These are phyloP conservation scores for Diadegma fenestrale DNA, from an alignment of 2,888 invertebrate genomes.

Conservation along the genomic window DNA sequence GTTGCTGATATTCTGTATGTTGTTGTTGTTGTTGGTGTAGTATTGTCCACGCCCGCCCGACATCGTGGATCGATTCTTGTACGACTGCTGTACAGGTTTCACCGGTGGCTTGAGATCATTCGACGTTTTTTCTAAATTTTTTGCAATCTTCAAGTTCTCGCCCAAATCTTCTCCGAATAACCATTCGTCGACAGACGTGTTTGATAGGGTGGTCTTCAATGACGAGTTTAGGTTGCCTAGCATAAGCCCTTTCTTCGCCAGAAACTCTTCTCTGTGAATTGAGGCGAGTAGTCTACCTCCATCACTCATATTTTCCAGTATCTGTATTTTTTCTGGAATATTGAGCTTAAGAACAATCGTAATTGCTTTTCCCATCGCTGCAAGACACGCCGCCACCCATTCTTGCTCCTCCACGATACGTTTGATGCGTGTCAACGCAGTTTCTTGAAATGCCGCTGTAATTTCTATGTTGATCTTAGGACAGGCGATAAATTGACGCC, in stretches of 20 bases:
- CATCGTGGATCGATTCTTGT: background rate
- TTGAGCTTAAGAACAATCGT: slow-evolving; percentile 32
- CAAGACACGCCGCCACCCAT: slow-evolving; percentile 49
- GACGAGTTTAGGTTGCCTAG: slow-evolving; percentile 51
- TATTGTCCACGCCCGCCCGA: slow-evolving; percentile 14
- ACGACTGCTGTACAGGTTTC: slow-evolving; percentile 14
- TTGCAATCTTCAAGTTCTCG: slow-evolving; percentile 46
- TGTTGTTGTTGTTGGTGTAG: slow-evolving; percentile 23
- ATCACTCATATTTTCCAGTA: slow-evolving; percentile 56
- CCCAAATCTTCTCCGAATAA: slow-evolving; percentile 54
- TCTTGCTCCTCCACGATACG: slow-evolving; percentile 60
- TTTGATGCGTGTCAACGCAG: slow-evolving; percentile 38
- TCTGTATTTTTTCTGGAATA: slow-evolving; percentile 31
- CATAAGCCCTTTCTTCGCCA: slow-evolving; percentile 42
- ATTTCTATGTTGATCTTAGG: slow-evolving; percentile 62
- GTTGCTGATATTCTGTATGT: background rate
- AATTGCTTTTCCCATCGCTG: slow-evolving; percentile 54
- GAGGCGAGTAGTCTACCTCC: slow-evolving; percentile 47
- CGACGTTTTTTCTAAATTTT: slow-evolving; percentile 44
- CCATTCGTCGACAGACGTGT: slow-evolving; percentile 48
- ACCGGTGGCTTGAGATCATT: slow-evolving; percentile 50
- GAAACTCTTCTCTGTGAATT: slow-evolving; percentile 48
- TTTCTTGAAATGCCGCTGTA: slow-evolving; percentile 54
- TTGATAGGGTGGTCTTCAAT: slow-evolving; percentile 46
- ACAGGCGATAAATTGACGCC: slow-evolving; percentile 38